These are phyloP conservation scores for Spilarctia lutea DNA, from an alignment of 2,888 invertebrate genomes.

Conservation along the genomic window DNA sequence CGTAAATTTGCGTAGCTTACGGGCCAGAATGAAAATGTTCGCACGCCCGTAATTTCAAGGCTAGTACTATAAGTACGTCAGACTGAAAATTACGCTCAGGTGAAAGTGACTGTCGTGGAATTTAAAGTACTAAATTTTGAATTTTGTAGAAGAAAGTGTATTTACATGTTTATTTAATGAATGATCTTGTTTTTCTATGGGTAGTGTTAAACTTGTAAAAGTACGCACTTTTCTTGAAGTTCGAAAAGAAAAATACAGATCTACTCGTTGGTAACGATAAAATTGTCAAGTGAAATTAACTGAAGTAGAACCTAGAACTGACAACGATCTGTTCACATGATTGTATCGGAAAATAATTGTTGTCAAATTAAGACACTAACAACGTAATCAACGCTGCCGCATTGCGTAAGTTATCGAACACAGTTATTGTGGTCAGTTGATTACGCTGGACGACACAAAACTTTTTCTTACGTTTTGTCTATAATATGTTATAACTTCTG, in stretches of 20 bases:
- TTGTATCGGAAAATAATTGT: too few species aligned
- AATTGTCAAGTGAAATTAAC: too few species aligned
- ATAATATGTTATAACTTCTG: not conserved
- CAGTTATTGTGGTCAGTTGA: not conserved
- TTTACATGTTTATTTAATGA: not conserved
- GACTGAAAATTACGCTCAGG: conserved; percentile 40
- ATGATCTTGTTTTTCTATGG: too few species aligned
- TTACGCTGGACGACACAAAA: not conserved
- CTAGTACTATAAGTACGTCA: conserved; percentile 45
- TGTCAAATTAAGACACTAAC: too few species aligned
- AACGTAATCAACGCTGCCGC: not conserved
- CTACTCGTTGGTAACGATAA: too few species aligned
- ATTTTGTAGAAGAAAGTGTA: conserved; percentile 6
- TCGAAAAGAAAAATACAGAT: not conserved
- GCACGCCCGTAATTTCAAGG: conserved; percentile 61
- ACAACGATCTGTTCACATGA: too few species aligned
- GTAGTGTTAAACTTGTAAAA: not conserved
- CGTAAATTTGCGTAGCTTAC: conserved; percentile 70
- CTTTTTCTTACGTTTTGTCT: not conserved
- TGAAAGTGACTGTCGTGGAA: conserved; percentile 19
- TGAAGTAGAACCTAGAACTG: too few species aligned
- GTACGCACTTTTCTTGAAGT: not conserved
- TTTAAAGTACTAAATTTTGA: conserved; percentile 6
- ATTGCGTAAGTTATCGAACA: not conserved
- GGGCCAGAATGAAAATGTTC: conserved; percentile 59